Base-by-base conservation (phyloP, 2,113 vertebrate species). In the Mus musculus region DNA sequence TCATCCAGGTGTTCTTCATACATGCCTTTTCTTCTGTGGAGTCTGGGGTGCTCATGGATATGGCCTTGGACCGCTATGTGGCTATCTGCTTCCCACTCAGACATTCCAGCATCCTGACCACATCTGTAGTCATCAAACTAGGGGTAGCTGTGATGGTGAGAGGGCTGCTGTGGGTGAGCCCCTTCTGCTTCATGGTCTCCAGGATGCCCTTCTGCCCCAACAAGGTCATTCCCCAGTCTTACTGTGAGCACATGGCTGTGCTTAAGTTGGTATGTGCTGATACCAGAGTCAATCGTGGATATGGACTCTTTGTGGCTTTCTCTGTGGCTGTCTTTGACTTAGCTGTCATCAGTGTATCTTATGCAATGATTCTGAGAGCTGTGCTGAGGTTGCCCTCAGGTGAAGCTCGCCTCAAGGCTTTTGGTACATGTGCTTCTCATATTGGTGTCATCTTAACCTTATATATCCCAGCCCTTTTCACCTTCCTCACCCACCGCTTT, bases 391-490 rank as follows among this genome's bases (percentile, higher is more conserved):
- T 82, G 56, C 80, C 80, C 2, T 61, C 54, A 54, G 54, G 54
- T 54, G 54, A 54, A 54, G 54, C 54, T 2, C 54, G 54, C 11
- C 54, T 54, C 80, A 82, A 82, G 39, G 80, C 80, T 2, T 82
- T 84, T 63, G 80, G 80, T 14, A 84, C 80, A 16, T 84, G 80
- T 84, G 80, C 80, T 84, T 84, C 80, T 28, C 80, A 84, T 84
- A 63, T 84, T 28, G 56, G 80, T 28, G 80, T 84, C 12, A 84
- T 84, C 12, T 84, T 84, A 42, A 7, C 81, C 24, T 63, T 84
- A 28, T 84, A 84, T 63, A 84, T 84, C 8, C 81, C 84, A 0
- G 95, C 67, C 0, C 81, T 98, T 14, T 98, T 98, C 63, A 93
- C 82, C 0, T 88, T 76, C 7, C 61, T 98, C 2, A 85, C 95